Base-by-base conservation (phyloP, 2,113 vertebrate genomes). In the Mustela lutreola region DNA sequence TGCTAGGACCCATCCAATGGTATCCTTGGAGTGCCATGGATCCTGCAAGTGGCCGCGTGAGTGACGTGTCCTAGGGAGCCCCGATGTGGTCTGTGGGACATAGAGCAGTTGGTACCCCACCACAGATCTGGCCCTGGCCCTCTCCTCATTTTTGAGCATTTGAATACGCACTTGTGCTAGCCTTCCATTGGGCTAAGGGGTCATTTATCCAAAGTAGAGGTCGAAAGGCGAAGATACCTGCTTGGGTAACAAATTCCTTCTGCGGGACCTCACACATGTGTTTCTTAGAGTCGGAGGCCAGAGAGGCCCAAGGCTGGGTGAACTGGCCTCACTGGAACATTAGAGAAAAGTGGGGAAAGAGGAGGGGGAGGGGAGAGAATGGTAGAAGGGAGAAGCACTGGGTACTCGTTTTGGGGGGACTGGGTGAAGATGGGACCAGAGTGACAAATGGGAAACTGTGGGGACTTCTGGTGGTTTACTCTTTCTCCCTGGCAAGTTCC, bases 361-460 rank as follows among this genome's bases (percentile, higher is more conserved):
- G 33, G 42, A 50, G 6, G 18, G 6, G 26, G 2, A 39, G 0
- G 0, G 4, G 18, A 8, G 19, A 45, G 28, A 9, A 19, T 53
- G 21, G 19, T 14, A 2, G 42, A 58, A 73, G 6, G 22, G 9
- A 36, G 21, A 33, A 28, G 11, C 18, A 19, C 0, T 48, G 28
- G 18, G 9, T 50, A 9, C 48, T 62, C 9, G 31, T 24, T 26
- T 39, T n/a, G 21, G 36, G 6, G 50, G 88, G 12, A 7, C 2
- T 9, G 7, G 11, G 3, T 11, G 39, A 33, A 58, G 28, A 15
- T 18, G 28, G 24, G 39, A 36, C 65, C 21, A 36, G 71, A 26
- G 45, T 16, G 50, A 19, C 14, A 28, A 56, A 28, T 7, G 48
- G 28, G 31, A 45, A 60, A 4, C 2, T 26, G 28, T 22, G 19